Percentiles rank a stretch among this genome's conserved stretches.
Evolutionary conservation across 2,797 vertebrate genomes (phyloP).

Genomic region (Peromyscus aztecus): DNA sequence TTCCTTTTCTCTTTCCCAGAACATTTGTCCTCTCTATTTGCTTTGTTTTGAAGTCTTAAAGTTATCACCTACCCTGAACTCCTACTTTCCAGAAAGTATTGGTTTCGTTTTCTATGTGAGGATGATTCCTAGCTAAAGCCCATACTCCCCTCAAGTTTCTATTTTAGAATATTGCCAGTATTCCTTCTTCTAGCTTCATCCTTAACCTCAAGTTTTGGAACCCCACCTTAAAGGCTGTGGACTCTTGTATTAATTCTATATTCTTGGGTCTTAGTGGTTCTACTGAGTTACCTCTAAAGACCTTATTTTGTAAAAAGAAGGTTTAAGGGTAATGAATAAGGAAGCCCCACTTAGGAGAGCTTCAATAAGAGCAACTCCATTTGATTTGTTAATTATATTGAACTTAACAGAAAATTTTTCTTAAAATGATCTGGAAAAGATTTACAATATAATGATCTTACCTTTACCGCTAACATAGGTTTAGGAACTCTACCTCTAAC

Average conservation of each 20-base stretch:
- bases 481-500: constrained; percentile 42
- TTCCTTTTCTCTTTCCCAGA: constrained; percentile 17
- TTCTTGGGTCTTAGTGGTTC: neutral
- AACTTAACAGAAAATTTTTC: constrained; percentile 51
- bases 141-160: neutral
- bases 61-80: neutral
- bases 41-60: constrained; percentile 48
- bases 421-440: constrained; percentile 31
- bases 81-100: neutral
- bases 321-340: neutral
- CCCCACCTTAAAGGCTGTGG: neutral
- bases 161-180: neutral
- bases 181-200: neutral
- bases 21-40: neutral
- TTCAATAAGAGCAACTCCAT: constrained; percentile 1
- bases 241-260: constrained; percentile 7
- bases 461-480: constrained; percentile 21
- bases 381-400: neutral
- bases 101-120: neutral
- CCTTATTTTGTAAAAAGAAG: neutral
- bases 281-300: neutral
- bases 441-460: constrained; percentile 7
- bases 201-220: neutral
- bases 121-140: neutral
- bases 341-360: neutral